A percentile compares a stretch with the other conserved stretches of the same genome.
Evolutionary conservation across 2,797 vertebrate species (phyloP).

Genomic region (Acestrorhynchus altus): DNA sequence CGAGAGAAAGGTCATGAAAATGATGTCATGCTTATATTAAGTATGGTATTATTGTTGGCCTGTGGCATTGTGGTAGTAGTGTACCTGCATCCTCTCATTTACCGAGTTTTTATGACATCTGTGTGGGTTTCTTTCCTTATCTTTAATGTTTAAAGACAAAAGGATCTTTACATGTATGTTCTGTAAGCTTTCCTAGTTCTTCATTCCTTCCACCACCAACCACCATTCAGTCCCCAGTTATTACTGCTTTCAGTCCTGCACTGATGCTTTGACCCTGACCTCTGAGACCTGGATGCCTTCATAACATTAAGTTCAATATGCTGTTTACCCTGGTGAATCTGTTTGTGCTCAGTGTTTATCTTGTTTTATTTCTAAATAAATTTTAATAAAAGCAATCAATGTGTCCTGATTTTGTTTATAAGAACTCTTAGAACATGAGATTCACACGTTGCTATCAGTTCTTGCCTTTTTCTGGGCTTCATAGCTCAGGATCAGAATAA

Average conservation of each 20-base stretch:
- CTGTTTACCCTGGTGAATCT: slow-evolving; percentile 43
- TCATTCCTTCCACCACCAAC: slow-evolving; percentile 11
- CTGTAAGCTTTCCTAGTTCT: slow-evolving; percentile 38
- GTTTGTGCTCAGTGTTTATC: slow-evolving; percentile 58
- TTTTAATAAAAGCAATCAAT: slow-evolving; percentile 19
- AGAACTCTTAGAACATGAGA: too few species aligned
- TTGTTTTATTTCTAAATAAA: slow-evolving; percentile 72
- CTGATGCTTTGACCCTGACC: slow-evolving; percentile 63
- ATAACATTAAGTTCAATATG: slow-evolving; percentile 28
- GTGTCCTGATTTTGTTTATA: neutral
- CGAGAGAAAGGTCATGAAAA: neutral
- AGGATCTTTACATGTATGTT: slow-evolving; percentile 64
- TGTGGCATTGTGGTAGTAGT: slow-evolving; percentile 40
- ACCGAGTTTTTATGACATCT: slow-evolving; percentile 35
- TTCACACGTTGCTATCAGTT: neutral
- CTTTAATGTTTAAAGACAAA: slow-evolving; percentile 83
- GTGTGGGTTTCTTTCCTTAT: slow-evolving; percentile 70
- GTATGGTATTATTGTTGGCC: slow-evolving; percentile 61
- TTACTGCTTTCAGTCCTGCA: slow-evolving; percentile 60
- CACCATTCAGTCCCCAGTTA: slow-evolving; percentile 10
- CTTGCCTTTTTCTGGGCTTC: too few species aligned
- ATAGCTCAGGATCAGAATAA: too few species aligned
- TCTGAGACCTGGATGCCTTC: slow-evolving; percentile 3
- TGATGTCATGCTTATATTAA: slow-evolving; percentile 79
- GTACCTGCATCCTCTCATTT: slow-evolving; percentile 29